These are phyloP conservation scores for Eristalis tenax DNA, from an alignment of 2,888 invertebrate genomes.

Conservation along the genomic window DNA sequence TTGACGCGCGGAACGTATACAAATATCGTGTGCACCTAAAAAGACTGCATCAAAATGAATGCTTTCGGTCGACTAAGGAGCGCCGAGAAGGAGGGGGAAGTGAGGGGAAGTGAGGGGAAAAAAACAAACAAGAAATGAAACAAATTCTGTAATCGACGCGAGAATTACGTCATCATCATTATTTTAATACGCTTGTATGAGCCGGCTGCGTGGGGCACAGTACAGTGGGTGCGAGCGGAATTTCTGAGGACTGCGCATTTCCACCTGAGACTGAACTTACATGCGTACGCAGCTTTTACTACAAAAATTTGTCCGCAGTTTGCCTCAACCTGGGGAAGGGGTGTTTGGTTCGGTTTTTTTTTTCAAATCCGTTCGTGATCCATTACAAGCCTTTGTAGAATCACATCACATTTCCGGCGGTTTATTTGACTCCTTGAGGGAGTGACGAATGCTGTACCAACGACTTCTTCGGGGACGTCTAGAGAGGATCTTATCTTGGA, in stretches of 20 bases:
- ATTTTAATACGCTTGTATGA: background rate
- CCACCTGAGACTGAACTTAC: too few species aligned
- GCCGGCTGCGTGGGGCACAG: background rate
- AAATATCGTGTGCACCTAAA: background rate
- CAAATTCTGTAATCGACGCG: background rate
- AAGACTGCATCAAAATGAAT: slow-evolving; percentile 9
- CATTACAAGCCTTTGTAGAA: too few species aligned
- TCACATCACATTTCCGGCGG: too few species aligned
- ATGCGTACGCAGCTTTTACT: too few species aligned
- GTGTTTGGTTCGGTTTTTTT: too few species aligned
- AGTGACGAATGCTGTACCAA: too few species aligned
- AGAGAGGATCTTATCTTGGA: too few species aligned
- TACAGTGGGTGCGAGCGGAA: background rate
- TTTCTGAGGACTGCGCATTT: background rate
- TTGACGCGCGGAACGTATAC: slow-evolving; percentile 32
- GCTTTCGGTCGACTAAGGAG: background rate
- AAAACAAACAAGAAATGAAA: background rate
- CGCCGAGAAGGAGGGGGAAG: background rate
- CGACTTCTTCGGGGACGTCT: too few species aligned
- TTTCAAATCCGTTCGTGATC: too few species aligned
- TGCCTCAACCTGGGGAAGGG: too few species aligned
- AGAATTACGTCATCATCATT: background rate
- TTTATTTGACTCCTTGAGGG: too few species aligned
- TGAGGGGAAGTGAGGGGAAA: background rate
- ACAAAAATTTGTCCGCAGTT: too few species aligned